These are phyloP conservation scores for Cranoglanis bouderius DNA, from an alignment of 2,113 vertebrate species.

Conservation along the genomic window DNA sequence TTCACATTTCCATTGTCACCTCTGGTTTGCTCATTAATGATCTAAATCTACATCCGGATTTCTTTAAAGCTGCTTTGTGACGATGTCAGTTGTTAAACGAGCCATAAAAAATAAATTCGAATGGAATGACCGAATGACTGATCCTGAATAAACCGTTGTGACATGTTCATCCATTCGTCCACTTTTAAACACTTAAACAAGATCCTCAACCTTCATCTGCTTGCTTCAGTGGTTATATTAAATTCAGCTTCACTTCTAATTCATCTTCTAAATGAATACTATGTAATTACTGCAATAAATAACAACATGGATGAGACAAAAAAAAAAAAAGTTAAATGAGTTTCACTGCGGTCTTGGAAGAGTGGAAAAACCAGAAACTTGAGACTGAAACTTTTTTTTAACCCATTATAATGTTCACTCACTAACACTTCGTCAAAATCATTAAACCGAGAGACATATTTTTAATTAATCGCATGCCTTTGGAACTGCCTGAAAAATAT, in stretches of 20 bases:
- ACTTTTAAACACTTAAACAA: background rate
- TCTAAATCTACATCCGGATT: background rate
- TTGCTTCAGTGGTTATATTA: background rate
- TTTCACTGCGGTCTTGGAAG: background rate
- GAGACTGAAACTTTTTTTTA: background rate
- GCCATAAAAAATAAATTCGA: background rate
- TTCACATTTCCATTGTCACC: background rate
- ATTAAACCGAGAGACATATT: background rate
- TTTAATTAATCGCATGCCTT: conserved; percentile 7
- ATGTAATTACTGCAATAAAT: background rate
- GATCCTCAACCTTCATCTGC: background rate
- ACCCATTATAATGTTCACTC: background rate
- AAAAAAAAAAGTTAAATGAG: background rate
- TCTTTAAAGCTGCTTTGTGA: background rate
- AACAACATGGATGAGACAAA: background rate
- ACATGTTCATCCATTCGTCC: background rate
- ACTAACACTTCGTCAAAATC: background rate
- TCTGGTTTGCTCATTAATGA: background rate
- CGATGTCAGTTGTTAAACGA: background rate
- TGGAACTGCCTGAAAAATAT: background rate
- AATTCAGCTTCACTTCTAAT: background rate
- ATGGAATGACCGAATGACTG: background rate
- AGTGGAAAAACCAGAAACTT: background rate
- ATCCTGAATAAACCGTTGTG: background rate
- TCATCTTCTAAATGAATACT: background rate